phyloP scores from a whole-genome alignment of 1,140 invertebrate species.

The Drosophila paulistorum region DNA sequence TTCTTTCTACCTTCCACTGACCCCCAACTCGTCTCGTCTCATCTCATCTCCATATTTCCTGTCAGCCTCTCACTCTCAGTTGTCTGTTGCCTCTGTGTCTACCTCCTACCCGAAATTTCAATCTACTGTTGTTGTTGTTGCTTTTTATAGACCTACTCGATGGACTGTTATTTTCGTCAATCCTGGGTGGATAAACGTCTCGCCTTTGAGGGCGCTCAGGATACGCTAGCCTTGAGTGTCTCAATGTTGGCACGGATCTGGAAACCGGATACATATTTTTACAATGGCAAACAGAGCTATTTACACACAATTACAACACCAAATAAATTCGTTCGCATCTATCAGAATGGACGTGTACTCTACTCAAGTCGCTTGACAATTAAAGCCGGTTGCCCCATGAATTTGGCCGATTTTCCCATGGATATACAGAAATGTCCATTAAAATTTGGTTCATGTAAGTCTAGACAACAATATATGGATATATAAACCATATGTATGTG shows the following conservation, averaged over 20 bases:
- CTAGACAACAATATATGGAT: not conserved
- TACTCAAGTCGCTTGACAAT: slow-evolving; percentile 94
- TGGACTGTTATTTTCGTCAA: slow-evolving; percentile 95
- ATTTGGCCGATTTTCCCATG: slow-evolving; percentile 95
- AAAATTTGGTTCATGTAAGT: slow-evolving; percentile 94
- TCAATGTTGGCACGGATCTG: slow-evolving; percentile 92
- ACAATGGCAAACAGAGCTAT: slow-evolving; percentile 93
- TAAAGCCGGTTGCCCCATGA: slow-evolving; percentile 96
- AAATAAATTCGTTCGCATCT: slow-evolving; percentile 94
- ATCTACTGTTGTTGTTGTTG: not conserved
- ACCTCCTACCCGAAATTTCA: slow-evolving; percentile 20
- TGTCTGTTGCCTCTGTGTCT: slow-evolving; percentile 3
- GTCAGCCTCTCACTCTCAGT: not conserved
- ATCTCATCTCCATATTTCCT: not conserved
- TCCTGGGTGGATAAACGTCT: slow-evolving; percentile 90
- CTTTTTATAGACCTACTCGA: slow-evolving; percentile 90
- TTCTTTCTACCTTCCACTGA: no score
- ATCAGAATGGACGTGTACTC: slow-evolving; percentile 92
- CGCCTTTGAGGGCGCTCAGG: slow-evolving; percentile 87
- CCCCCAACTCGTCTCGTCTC: not conserved
- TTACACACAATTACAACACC: slow-evolving; percentile 95
- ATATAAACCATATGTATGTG: slow-evolving; percentile 11
- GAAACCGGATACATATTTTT: slow-evolving; percentile 96
- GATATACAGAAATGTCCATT: slow-evolving; percentile 94
- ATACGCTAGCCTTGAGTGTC: slow-evolving; percentile 89